Conservation (phyloP, 1,140 invertebrate species). For the Ceratitis capitata region DNA sequence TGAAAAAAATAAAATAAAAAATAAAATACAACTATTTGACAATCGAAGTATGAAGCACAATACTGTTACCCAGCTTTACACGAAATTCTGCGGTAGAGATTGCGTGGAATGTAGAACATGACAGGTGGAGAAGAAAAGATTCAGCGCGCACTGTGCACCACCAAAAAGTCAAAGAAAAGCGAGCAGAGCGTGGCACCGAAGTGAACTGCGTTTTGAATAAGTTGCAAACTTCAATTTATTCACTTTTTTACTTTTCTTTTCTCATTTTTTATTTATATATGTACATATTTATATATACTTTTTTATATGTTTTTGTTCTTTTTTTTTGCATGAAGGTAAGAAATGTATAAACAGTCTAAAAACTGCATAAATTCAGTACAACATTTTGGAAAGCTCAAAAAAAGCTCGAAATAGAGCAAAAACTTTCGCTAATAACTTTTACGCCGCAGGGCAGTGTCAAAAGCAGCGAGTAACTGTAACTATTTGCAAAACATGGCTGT, state of each 20-base stretch:
- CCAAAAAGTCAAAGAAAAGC: background rate
- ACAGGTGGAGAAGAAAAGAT: background rate
- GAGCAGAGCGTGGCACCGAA: background rate
- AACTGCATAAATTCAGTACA: background rate
- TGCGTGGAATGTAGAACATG: background rate
- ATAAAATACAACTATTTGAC: conserved; percentile 6
- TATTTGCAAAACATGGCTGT: background rate
- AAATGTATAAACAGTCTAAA: background rate
- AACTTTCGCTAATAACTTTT: background rate
- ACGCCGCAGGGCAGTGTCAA: background rate
- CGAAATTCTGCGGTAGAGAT: background rate
- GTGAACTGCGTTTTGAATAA: conserved; percentile 7
- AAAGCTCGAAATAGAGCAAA: background rate
- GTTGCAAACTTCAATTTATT: background rate
- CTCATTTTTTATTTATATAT: background rate
- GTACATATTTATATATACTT: too few species aligned
- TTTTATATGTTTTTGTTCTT: background rate
- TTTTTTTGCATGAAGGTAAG: background rate
- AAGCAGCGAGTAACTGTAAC: background rate
- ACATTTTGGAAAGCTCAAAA: background rate
- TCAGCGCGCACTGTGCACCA: background rate
- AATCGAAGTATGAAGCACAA: too few species aligned
- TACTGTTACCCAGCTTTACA: too few species aligned
- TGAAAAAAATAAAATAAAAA: too few species aligned
- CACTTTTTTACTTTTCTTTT: background rate